Base-by-base conservation (phyloP, 2,888 invertebrate genomes). In the Ochlodes sylvanus region DNA sequence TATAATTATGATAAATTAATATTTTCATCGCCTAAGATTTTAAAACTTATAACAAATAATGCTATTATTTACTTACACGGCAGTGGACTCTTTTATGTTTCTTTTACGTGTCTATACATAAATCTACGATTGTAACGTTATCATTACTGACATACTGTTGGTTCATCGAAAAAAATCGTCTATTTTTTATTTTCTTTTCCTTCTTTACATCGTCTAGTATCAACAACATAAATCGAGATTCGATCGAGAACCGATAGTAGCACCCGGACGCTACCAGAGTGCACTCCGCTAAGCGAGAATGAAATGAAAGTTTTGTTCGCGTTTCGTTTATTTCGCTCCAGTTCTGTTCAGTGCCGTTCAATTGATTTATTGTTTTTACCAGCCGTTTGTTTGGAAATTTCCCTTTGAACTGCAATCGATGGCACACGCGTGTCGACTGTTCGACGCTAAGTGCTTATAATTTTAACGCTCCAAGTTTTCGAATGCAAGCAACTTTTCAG, bases 231-330 rank as follows among this genome's bases (percentile, higher is more conserved):
- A 7, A 19, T 32, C 0, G 50, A 41, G 9, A 47, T 34, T 7
- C 32, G 64, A 73, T 72, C 76, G 81, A 80, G 76, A 77, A 79
- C 73, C 66, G 27, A 56, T 73, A 75, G 85, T 87, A 82, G 72
- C 64, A 64, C 2, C n/a, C 55, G 61, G 61, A 75, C 79, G 81
- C 80, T 81, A 81, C 79, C 79, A 83, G 85, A 89, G 87, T 87
- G 87, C 87, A 86, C 89, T 88, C 77, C 77, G 78, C 80, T 79
- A 81, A 74, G 77, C 78, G 78, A 79, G 83, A 84, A 84, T 84
- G 86, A 86, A 90, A 91, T 89, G 86, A 90, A 90, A 90, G 85
- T 90, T 90, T 88, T 79, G 82, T 81, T 80, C 81, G 73, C 78
- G 81, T 84, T 85, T 80, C 84, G 86, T 87, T 87, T 86, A 84